Base-by-base conservation (phyloP, 2,113 vertebrate genomes). In the Charadrius vociferus region DNA sequence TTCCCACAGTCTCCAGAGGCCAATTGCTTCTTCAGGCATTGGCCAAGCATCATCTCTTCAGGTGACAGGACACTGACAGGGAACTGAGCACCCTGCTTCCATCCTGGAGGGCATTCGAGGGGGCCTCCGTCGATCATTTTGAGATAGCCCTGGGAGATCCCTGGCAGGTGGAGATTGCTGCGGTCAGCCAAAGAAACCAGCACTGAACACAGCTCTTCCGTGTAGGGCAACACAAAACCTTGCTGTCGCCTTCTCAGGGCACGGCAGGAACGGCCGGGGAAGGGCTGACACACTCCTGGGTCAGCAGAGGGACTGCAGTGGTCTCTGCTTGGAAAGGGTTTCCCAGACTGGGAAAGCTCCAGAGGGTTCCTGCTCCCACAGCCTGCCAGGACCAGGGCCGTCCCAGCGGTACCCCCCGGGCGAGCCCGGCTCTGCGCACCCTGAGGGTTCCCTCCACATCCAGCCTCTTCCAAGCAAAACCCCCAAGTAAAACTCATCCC, bases 331-430 rank as follows among this genome's bases (percentile, higher is more conserved):
- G 39, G 72, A 70, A 62, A 89, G 17, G 3, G 3, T 73, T 94
- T 77, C 72, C 34, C 29, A 27, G 52, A 14, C 8, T 34, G 43
- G 8, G 5, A 23, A 32, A 58, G 45, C 27, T 78, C 39, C 21
- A 49, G 45, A 24, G 3, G 7, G 15, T 56, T 50, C 53, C 45
- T 70, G 53, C 39, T 65, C 61, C 59, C 50, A 22, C 50, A 73
- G 15, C 14, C 36, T 56, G 56, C 26, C 56, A 36, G 36, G 58
- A 80, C 49, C 43, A 65, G 12, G 30, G 19, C 36, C 2, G 6
- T 4, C 21, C 21, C 41, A 43, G 11, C 2, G 20, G 30, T 7
- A 34, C 2, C 6, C 36, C 5, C 18, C 1, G 7, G 12, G 26
- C 4, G 12, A 70, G 27, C 16, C 16, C 21, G 37, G 41, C 13